These are phyloP conservation scores for Drosophila rellima DNA, from an alignment of 2,888 invertebrate genomes.

Conservation along the genomic window DNA sequence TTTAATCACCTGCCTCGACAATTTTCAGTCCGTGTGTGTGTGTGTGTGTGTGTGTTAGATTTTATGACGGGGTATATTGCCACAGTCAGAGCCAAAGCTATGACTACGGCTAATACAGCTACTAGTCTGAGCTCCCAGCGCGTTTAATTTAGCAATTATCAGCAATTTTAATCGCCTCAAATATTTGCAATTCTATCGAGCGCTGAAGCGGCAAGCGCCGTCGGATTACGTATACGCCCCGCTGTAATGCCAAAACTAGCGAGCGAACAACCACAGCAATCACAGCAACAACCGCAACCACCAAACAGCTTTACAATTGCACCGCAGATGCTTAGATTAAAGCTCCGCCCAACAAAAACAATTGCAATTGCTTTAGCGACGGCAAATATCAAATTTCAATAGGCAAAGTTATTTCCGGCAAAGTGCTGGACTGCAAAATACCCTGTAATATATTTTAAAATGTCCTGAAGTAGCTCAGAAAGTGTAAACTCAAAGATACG, in stretches of 20 bases:
- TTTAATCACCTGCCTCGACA: conserved; percentile 82
- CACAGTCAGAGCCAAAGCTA: not conserved
- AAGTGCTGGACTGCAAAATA: conserved; percentile 5
- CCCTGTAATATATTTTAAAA: conserved; percentile 6
- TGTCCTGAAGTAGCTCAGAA: not conserved
- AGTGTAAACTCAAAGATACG: not conserved
- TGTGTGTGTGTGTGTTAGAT: conserved; percentile 10
- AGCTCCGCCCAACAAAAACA: conserved; percentile 15
- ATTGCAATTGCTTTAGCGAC: conserved; percentile 13
- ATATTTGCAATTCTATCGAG: conserved; percentile 78
- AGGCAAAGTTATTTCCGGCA: too few species aligned
- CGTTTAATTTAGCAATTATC: conserved; percentile 78
- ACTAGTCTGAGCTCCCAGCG: conserved; percentile 58
- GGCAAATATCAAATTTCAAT: conserved; percentile 14
- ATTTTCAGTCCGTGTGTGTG: conserved; percentile 30
- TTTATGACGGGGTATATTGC: conserved; percentile 26
- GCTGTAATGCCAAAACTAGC: not conserved
- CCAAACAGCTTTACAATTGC: conserved; percentile 1
- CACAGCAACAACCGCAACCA: not conserved
- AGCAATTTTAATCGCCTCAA: conserved; percentile 72
- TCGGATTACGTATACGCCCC: conserved; percentile 71
- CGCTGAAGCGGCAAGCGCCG: conserved; percentile 58
- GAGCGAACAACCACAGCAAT: not conserved
- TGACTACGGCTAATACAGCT: conserved; percentile 18
- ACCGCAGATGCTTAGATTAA: conserved; percentile 24